phyloP scores from a whole-genome alignment of 2,113 vertebrate species.

The Oceanites oceanicus region DNA sequence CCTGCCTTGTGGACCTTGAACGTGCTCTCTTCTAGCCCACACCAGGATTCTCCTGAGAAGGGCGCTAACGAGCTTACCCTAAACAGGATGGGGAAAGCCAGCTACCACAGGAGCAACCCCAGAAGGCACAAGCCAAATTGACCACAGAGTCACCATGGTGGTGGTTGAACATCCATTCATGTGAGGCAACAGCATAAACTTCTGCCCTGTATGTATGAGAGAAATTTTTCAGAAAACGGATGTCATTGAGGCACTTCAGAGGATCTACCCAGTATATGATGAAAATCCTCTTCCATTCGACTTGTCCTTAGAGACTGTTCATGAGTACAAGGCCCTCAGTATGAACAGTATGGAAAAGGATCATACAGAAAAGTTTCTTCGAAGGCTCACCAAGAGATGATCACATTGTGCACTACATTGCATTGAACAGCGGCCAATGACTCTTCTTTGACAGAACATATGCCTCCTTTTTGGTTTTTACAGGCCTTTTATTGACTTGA shows the following conservation, averaged over 20 bases:
- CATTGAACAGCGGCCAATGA: neutral
- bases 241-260: neutral
- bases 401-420: neutral
- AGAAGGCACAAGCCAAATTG: neutral
- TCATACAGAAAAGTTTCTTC: slow-evolving; percentile 12
- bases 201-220: neutral
- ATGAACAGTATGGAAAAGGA: neutral
- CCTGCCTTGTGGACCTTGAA: neutral
- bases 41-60: neutral
- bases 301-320: neutral
- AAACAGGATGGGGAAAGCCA: neutral
- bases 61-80: neutral
- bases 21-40: neutral
- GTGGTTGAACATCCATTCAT: neutral
- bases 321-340: neutral
- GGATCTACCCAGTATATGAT: neutral
- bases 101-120: neutral
- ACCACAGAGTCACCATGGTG: neutral
- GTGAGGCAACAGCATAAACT: neutral
- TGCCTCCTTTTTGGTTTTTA: slow-evolving; percentile 10
- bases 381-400: slow-evolving; percentile 32
- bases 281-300: neutral
- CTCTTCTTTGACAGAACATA: neutral
- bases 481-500: slow-evolving; percentile 39
- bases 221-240: neutral